phyloP scores from a whole-genome alignment of 2,113 vertebrate genomes.

The Prochilodus magdalenae region DNA sequence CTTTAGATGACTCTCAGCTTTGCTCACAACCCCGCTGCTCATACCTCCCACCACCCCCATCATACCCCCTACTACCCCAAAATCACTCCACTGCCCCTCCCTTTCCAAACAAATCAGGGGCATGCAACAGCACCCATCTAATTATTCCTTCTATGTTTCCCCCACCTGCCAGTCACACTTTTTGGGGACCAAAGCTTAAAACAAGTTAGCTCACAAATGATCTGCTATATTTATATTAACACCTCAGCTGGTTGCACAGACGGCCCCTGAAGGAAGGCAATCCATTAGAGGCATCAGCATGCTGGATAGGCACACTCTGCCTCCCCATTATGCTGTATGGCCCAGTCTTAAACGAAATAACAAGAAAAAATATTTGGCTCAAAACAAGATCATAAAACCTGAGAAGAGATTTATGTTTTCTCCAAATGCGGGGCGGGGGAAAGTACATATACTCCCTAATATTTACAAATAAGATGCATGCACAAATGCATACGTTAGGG shows the following conservation, averaged over 20 bases:
- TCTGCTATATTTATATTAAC: constrained; percentile 85
- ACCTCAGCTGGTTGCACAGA: constrained; percentile 81
- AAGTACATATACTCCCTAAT: constrained; percentile 1
- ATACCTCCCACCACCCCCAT: constrained; percentile 2
- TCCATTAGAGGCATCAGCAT: constrained; percentile 69
- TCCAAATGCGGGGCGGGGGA: background rate
- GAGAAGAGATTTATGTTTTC: background rate
- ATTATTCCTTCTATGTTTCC: constrained; percentile 78
- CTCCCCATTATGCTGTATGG: constrained; percentile 35
- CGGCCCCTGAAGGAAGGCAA: constrained; percentile 72
- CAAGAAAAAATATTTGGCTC: constrained; percentile 14
- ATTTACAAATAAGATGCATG: background rate
- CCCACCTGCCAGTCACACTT: constrained; percentile 80
- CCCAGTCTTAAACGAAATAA: constrained; percentile 27
- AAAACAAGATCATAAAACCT: constrained; percentile 29
- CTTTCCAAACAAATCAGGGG: constrained; percentile 53
- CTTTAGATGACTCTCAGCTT: constrained; percentile 51
- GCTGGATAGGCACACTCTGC: constrained; percentile 53
- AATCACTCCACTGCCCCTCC: constrained; percentile 20
- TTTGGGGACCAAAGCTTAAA: constrained; percentile 75
- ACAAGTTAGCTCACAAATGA: constrained; percentile 80
- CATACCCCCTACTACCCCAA: constrained; percentile 7
- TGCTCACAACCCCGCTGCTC: constrained; percentile 25
- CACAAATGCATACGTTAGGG: background rate
- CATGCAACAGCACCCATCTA: constrained; percentile 73